Base-by-base conservation (phyloP, 2,797 vertebrate species). In the Selene dorsalis region DNA sequence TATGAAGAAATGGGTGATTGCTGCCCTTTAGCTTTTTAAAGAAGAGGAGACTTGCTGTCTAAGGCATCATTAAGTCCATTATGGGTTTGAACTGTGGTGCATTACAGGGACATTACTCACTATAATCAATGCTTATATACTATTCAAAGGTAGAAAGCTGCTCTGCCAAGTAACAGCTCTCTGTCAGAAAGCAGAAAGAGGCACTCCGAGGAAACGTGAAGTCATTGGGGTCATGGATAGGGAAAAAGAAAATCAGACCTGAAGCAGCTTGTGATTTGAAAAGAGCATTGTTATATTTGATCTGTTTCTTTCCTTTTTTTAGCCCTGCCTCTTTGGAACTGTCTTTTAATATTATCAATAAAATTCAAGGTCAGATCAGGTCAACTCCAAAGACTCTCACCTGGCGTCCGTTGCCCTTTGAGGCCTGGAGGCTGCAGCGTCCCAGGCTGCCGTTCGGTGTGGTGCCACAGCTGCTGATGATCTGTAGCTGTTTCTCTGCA, bases 381-480 rank as follows among this genome's bases (percentile, higher is more conserved):
- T 14, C 35, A 32, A 14, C n/a, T 16, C 18, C 14, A 26, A 48
- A 72, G 16, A 53, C 30, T 28, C 84, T 80, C 87, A 95, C 96
- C 95, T 94, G 94, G 39, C 96, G 90, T 76, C 96, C 90, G 0
- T 93, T 90, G 61, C 92, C 95, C 91, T 97, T 97, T 20, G 93
- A 88, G 4, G 93, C 96, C 0, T 97, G 96, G 2, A 97, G 94
- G 50, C 96, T 96, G 59, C 96, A 96, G 50, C 95, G 95, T 0
- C 97, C 96, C 89, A 99, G 94, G 91, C 98, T 99, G 91, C 97
- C 96, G 0, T 98, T 98, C 0, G 98, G 97, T 0, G 97, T 98
- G 77, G 96, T 98, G 53, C 96, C 97, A 0, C 98, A 99, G 91
- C 98, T 99, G 91, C 98, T 99, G 95, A 99, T 99, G 93, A 98